Base-by-base conservation (phyloP, 2,888 invertebrate species). In the Lochmaea crataegi region DNA sequence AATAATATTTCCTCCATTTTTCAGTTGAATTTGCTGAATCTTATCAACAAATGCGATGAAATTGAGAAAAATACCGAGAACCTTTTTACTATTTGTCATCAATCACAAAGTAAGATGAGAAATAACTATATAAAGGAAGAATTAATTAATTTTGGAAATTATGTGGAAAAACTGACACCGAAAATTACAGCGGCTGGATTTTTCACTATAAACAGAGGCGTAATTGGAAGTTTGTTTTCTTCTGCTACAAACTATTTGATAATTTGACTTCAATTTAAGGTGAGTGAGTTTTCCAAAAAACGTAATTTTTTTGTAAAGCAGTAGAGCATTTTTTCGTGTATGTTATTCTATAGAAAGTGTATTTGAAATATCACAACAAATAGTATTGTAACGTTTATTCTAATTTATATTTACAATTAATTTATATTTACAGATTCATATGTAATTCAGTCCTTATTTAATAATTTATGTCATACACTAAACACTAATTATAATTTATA, bases 231-330 rank as follows among this genome's bases (percentile, higher is more conserved):
- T 10, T 51, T 74, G 42, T 71, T 74, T 38, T 71, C 74, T 9
- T 64, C 58, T 53, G 45, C 51, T 22, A 63, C 68, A 3, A 68
- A 68, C 14, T 74, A 74, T 57, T 65, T 74, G 51, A 64, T 74
- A 60, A 64, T 74, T 32, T 71, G 74, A 16, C 51, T 71, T n/a
- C 74, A 74, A 16, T 71, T 74, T 41, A 63, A 64, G 26, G 26
- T 69, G 57, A 69, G 63, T 56, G 58, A 58, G 14, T 6, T 14
- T 14, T 45, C 14, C 14, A 14, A 4, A 12, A 45, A 45, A 12
- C 6, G 42, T 11, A 32, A 6, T 5, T 32, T 32, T 32, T 5
- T 32, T 6, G 32, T 32, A 32, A 32, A 32, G 6, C 6, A 32
- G 5, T 5, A 32, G 5, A 32, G 6, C 32, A 6, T 26, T 26